Conservation (phyloP, 2,113 vertebrate species). For the Fulica atra region DNA sequence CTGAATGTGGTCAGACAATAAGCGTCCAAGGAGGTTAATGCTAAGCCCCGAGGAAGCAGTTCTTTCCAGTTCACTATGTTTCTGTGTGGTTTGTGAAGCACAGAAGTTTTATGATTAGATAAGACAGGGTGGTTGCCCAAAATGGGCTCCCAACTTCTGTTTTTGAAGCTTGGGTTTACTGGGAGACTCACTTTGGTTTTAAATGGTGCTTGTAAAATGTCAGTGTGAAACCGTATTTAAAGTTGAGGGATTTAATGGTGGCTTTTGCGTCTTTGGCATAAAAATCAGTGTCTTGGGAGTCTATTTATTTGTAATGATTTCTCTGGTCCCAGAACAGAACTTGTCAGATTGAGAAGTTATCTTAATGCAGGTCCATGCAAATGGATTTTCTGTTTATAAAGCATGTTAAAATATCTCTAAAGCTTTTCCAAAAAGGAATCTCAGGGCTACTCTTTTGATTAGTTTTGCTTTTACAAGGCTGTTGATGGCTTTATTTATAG, state of each 20-base stretch:
- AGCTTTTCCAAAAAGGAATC: neutral
- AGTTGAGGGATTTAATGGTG: neutral
- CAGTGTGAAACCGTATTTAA: neutral
- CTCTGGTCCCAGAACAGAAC: neutral
- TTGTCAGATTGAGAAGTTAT: neutral
- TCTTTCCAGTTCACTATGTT: neutral
- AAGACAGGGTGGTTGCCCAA: neutral
- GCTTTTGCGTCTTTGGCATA: neutral
- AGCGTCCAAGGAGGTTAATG: neutral
- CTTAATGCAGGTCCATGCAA: neutral
- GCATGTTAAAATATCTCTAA: neutral
- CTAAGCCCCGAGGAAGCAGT: neutral
- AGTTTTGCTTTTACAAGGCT: neutral
- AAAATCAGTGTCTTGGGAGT: neutral
- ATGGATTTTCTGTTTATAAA: conserved; percentile 31
- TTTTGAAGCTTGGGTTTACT: neutral
- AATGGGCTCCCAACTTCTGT: neutral
- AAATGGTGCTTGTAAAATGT: neutral
- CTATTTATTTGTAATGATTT: neutral
- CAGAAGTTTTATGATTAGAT: neutral
- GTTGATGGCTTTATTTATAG: conserved; percentile 16
- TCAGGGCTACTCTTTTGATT: neutral
- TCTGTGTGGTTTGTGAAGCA: neutral
- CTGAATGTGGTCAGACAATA: neutral
- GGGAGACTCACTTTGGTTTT: neutral